Base-by-base conservation (phyloP, 2,113 vertebrate species). In the Amblyornis subalaris region DNA sequence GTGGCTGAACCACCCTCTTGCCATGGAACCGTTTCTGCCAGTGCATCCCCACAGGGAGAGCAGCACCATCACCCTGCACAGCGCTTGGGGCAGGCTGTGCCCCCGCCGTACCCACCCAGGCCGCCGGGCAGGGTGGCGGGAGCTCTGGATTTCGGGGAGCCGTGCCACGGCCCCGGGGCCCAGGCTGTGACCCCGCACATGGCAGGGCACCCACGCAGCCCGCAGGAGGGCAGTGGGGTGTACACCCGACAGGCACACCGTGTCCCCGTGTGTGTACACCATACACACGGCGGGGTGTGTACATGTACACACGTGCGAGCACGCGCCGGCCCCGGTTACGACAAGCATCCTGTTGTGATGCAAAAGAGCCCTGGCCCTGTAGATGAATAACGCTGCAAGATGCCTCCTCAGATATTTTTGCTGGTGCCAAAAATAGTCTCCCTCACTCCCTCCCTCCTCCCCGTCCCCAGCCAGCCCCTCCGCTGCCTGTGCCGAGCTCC, bases 371-470 rank as follows among this genome's bases (percentile, higher is more conserved):
- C 95, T 61, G 93, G 96, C 94, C 96, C 95, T 96, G 96, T 96
- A 94, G 98, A 98, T 96, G 97, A 97, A 95, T 97, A 97, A 96
- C 88, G 76, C 96, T 94, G 91, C 94, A 93, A 85, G 96, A 96
- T 92, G 96, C 97, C 94, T 96, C 96, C 86, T 94, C 42, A 40
- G 96, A 96, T 97, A 98, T 98, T 97, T 98, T 97, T 97, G 97
- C 97, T 94, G 86, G 91, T 97, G 95, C 97, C 97, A 97, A 97
- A 98, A 98, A 98, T 98, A 98, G 97, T 80, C 94, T 45, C 10
- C 14, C 7, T 87, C 76, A 70, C 38, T 47, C 50, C 61, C 42
- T 65, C 47, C 73, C 36, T 42, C 25, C 36, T 44, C 35, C 31
- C 48, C 47, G 28, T 48, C 15, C 25, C 36, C 57, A 54, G 65